A percentile compares a stretch with the other conserved stretches of the same genome.
phyloP scores from a whole-genome alignment of 2,797 vertebrate species.

The Chaunax sp. region DNA sequence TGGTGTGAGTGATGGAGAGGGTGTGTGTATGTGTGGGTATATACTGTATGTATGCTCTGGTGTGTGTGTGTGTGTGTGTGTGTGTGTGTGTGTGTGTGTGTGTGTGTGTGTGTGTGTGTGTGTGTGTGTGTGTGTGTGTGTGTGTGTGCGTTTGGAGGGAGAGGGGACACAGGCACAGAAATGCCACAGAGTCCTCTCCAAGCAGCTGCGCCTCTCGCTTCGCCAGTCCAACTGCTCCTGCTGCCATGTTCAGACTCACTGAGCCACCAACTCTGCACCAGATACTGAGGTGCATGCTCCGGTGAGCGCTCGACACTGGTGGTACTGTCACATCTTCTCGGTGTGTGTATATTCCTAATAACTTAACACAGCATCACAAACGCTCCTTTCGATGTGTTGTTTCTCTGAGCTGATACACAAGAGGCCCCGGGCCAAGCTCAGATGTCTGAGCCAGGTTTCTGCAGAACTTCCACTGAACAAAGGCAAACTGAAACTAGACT shows the following conservation, averaged over 20 bases:
- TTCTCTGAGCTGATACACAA: constrained; percentile 57
- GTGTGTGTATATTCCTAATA: constrained; percentile 2
- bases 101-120: constrained; percentile 69
- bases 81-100: constrained; percentile 52
- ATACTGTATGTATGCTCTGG: constrained; percentile 68
- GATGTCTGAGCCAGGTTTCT: constrained; percentile 63
- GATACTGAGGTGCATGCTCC: constrained; percentile 21
- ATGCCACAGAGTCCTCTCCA: constrained; percentile 81
- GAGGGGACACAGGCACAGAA: constrained; percentile 77
- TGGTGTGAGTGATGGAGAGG: constrained; percentile 70
- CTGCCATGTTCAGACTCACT: constrained; percentile 74
- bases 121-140: constrained; percentile 54
- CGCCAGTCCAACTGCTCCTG: constrained; percentile 67
- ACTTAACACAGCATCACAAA: neutral
- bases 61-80: constrained; percentile 60
- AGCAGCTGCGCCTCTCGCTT: constrained; percentile 82
- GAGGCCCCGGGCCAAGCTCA: constrained; percentile 63
- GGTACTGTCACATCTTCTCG: neutral
- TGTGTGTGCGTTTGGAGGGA: constrained; percentile 60
- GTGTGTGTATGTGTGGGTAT: constrained; percentile 70
- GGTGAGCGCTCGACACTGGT: neutral
- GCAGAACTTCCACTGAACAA: constrained; percentile 52
- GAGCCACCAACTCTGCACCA: constrained; percentile 66
- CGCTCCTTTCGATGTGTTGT: too few species aligned
- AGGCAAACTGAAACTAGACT: neutral